Evolutionary conservation across 35 echinoderm and acorn worm species (phyloP).

Genomic region (Apostichopus californicus): DNA sequence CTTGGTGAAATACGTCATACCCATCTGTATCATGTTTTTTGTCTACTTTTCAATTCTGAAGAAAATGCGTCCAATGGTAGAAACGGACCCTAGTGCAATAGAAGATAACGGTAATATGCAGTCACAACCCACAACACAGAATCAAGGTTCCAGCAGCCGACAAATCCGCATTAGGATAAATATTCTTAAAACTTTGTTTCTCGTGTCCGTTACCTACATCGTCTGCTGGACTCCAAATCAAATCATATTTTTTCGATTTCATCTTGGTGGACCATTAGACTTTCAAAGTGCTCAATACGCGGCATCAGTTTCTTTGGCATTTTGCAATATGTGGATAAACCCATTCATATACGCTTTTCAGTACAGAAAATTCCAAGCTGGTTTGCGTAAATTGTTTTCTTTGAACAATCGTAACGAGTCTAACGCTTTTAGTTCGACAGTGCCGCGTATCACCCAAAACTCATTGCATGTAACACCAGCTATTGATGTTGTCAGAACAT

Average conservation of each 20-base stretch:
- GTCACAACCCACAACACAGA: too few relatives aligned
- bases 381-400: conserved; percentile 3
- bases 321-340: conserved; percentile 42
- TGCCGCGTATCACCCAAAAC: too few relatives aligned
- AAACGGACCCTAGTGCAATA: neutral
- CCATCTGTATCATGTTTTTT: conserved; percentile 4
- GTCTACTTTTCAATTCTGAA: conserved; percentile 13
- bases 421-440: too few relatives aligned
- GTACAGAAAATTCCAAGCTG: conserved; percentile 33
- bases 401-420: too few relatives aligned
- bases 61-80: neutral
- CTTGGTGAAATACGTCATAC: conserved; percentile 3
- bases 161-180: conserved; percentile 1
- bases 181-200: conserved; percentile 26
- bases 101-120: neutral
- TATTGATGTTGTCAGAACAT: too few relatives aligned
- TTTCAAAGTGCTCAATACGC: neutral
- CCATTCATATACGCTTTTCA: conserved; percentile 43
- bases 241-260: conserved; percentile 18
- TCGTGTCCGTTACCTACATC: conserved; percentile 20
- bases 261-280: neutral
- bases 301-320: neutral
- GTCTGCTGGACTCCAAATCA: conserved; percentile 45
- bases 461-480: too few relatives aligned
- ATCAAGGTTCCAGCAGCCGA: too few relatives aligned